Percentiles rank a stretch among this genome's conserved stretches.
Evolutionary conservation across 1,140 invertebrate species (phyloP).

Genomic region (Epicauta chinensis): DNA sequence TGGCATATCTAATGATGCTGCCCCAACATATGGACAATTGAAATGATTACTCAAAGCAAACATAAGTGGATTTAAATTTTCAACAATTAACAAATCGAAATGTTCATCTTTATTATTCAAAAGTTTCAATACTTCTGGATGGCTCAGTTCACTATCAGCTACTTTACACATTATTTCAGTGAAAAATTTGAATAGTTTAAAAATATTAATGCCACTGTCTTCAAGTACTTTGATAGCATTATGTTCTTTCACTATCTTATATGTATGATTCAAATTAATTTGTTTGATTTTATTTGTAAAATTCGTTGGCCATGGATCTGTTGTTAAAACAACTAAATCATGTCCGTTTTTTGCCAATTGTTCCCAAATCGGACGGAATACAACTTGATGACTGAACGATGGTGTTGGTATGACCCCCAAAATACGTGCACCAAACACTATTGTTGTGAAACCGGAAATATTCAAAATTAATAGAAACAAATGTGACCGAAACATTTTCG

Average conservation of each 20-base stretch:
- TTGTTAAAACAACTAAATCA: slow-evolving; percentile 42
- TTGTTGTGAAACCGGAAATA: too few species aligned
- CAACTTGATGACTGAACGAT: slow-evolving; percentile 45
- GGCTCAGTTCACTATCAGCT: slow-evolving; percentile 16
- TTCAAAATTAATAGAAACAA: too few species aligned
- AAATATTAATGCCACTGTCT: slow-evolving; percentile 1
- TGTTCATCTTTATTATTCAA: slow-evolving; percentile 32
- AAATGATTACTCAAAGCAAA: slow-evolving; percentile 33
- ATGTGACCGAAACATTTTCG: too few species aligned
- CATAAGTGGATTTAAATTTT: slow-evolving; percentile 29
- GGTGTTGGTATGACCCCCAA: slow-evolving; percentile 40
- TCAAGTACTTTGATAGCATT: slow-evolving; percentile 3
- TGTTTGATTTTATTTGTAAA: slow-evolving; percentile 18
- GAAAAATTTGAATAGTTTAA: slow-evolving; percentile 1
- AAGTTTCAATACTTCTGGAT: slow-evolving; percentile 32
- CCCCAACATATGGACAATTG: slow-evolving; percentile 35
- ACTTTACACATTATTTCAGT: slow-evolving; percentile 11
- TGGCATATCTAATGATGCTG: slow-evolving; percentile 29
- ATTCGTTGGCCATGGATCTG: slow-evolving; percentile 22
- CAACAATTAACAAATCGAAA: slow-evolving; percentile 39
- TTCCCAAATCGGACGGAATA: slow-evolving; percentile 37
- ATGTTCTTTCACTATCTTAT: slow-evolving; percentile 9
- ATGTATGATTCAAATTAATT: slow-evolving; percentile 13
- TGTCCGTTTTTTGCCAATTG: slow-evolving; percentile 41
- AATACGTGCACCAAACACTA: slow-evolving; percentile 30